Base-by-base conservation (phyloP, 2,113 vertebrate genomes). In the Trochalopteron elliotii region DNA sequence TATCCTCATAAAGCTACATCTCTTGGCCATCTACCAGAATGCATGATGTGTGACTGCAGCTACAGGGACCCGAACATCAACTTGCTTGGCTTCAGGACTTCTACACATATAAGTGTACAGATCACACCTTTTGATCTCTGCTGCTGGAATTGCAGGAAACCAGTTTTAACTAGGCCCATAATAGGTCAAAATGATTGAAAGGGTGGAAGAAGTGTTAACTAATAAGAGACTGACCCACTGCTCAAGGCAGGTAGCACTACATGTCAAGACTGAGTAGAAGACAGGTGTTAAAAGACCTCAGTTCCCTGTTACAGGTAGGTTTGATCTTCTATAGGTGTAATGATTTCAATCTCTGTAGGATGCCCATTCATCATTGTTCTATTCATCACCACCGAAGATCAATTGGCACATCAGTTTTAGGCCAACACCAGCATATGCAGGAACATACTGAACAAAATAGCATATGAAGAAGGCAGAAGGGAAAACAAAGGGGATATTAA, bases 281-380 rank as follows among this genome's bases (percentile, higher is more conserved):
- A 84, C 24, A 68, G 55, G 69, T 87, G 52, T 69, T 92, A 87
- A 95, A 90, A 93, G 64, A 60, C 33, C 75, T 64, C 53, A 72
- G 55, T 71, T 90, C 50, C 53, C 70, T 87, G 68, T 84, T 0
- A 2, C 78, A 85, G 6, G 15, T 71, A 75, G 60, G 64, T 63
- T 93, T 96, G 90, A 88, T 91, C 82, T 95, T 92, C 40, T 68
- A 71, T 56, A 82, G 69, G 87, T 87, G 74, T 68, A 71, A 96
- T 89, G 44, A 89, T 90, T 86, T 72, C 61, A 44, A 70, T 79
- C 75, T 40, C 71, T 25, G 17, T 68, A 72, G 74, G 94, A 68
- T 57, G 44, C 11, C 67, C 89, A 82, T 87, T 87, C 65, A 92
- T 90, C 89, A 75, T 35, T 13, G 2, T 70, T 96, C 78, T 68